phyloP scores from a whole-genome alignment of 2,888 invertebrate species.

The Allophyes oxyacanthae region DNA sequence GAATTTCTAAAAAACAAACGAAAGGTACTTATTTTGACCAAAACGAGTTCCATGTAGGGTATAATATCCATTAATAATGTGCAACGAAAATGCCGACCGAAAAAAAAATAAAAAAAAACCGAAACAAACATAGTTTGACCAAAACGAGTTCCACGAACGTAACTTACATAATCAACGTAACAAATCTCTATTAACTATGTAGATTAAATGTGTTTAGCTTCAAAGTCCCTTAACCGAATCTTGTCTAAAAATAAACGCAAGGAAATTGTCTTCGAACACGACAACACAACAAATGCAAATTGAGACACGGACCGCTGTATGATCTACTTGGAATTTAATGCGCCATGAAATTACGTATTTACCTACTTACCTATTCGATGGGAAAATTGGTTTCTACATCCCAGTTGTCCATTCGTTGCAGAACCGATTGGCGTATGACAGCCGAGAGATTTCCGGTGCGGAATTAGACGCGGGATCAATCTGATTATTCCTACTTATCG shows the following conservation, averaged over 20 bases:
- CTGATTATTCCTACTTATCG: slow-evolving; percentile 59
- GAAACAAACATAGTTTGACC: too few species aligned
- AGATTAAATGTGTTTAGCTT: slow-evolving; percentile 56
- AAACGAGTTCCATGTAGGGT: too few species aligned
- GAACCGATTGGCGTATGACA: slow-evolving; percentile 79
- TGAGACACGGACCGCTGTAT: slow-evolving; percentile 66
- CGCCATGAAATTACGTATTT: slow-evolving; percentile 86
- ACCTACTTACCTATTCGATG: slow-evolving; percentile 85
- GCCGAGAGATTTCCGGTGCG: slow-evolving; percentile 50
- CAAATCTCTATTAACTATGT: slow-evolving; percentile 54
- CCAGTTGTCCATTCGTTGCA: slow-evolving; percentile 77
- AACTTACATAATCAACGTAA: slow-evolving; percentile 29
- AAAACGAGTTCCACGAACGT: not conserved
- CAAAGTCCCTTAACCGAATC: slow-evolving; percentile 45
- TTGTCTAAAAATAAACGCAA: slow-evolving; percentile 51
- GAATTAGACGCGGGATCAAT: slow-evolving; percentile 40
- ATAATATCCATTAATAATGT: too few species aligned
- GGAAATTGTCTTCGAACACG: slow-evolving; percentile 56
- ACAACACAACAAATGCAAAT: slow-evolving; percentile 69
- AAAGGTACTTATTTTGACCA: too few species aligned
- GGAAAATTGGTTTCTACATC: slow-evolving; percentile 84
- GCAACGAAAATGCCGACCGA: too few species aligned
- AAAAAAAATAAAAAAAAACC: too few species aligned
- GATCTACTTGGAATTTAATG: slow-evolving; percentile 81
- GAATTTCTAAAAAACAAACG: too few species aligned